phyloP scores from a whole-genome alignment of 2,888 invertebrate species.

The Napeogenes inachia region DNA sequence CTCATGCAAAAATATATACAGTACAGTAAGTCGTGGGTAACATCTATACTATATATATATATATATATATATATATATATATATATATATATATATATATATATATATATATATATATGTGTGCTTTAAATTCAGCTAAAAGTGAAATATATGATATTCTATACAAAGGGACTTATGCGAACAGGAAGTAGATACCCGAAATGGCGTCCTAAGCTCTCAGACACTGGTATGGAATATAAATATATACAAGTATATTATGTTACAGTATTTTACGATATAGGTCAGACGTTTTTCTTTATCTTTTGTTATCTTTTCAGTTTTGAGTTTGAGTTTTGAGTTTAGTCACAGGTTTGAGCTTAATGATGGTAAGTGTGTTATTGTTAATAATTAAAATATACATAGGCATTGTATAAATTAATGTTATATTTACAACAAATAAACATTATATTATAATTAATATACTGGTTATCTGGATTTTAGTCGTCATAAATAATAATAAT shows the following conservation, averaged over 20 bases:
- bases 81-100: neutral
- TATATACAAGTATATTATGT: conserved; percentile 32
- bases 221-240: conserved; percentile 52
- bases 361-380: no score
- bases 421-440: no score
- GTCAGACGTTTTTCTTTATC: neutral
- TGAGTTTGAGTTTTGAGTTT: no score
- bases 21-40: no score
- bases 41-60: neutral
- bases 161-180: conserved; percentile 63
- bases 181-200: conserved; percentile 64
- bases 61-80: neutral
- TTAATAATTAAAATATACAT: no score
- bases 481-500: no score
- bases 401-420: no score
- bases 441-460: no score
- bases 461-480: no score
- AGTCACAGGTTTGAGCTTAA: no score
- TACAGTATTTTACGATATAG: neutral
- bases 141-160: conserved; percentile 24
- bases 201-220: conserved; percentile 65
- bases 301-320: no score
- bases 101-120: neutral
- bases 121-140: conserved; percentile 11
- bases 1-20: no score